Percentiles rank a stretch among this genome's conserved stretches.
phyloP scores from a whole-genome alignment of 2,113 vertebrate species.

The Tychaedon coryphoeus region DNA sequence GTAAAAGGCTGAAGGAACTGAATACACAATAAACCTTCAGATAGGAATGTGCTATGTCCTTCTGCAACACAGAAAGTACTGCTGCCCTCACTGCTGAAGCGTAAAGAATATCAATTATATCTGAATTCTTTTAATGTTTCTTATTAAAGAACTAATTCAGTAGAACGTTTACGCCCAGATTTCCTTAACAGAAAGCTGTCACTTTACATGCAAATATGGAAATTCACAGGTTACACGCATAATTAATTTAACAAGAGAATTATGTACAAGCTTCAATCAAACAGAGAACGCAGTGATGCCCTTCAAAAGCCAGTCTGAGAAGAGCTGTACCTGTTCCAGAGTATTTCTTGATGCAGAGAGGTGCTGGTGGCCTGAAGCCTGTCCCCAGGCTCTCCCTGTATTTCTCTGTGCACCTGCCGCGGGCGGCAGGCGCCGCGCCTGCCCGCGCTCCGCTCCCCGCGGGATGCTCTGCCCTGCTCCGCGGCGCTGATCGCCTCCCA shows the following conservation, averaged over 20 bases:
- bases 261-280: neutral
- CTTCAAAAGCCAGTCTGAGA: neutral
- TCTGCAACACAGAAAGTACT: neutral
- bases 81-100: neutral
- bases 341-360: neutral
- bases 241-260: slow-evolving; percentile 34
- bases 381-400: neutral
- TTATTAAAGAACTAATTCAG: neutral
- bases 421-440: neutral
- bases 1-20: neutral
- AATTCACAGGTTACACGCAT: slow-evolving; percentile 3
- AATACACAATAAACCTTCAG: neutral
- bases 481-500: neutral
- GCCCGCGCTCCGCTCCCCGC: neutral
- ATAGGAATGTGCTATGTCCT: neutral
- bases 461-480: neutral
- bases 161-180: neutral
- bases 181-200: neutral
- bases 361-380: neutral
- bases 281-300: neutral
- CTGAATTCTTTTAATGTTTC: neutral
- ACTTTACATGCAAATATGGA: neutral
- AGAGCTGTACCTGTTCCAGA: neutral
- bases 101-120: neutral
- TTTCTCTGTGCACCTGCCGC: fast-evolving